These are phyloP conservation scores for Rhynchonycteris naso DNA, from an alignment of 2,797 vertebrate species.

Conservation along the genomic window DNA sequence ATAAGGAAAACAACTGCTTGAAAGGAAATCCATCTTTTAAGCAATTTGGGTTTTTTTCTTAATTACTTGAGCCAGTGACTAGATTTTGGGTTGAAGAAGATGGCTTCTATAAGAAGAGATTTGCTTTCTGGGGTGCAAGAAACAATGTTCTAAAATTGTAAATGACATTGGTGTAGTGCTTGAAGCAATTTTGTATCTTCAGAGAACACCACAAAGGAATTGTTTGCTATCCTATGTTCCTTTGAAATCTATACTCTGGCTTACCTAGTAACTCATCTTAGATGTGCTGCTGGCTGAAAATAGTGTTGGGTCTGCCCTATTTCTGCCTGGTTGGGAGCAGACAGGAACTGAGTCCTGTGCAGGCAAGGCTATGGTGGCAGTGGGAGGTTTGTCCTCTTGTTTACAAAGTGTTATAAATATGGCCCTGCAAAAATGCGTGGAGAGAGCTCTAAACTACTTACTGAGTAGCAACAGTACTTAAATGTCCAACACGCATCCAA, in stretches of 20 bases:
- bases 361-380: neutral
- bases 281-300: neutral
- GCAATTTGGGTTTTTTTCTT: neutral
- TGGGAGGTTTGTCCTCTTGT: conserved; percentile 22
- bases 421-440: neutral
- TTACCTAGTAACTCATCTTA: conserved; percentile 30
- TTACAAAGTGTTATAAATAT: conserved; percentile 34
- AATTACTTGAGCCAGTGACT: neutral
- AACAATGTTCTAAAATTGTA: neutral
- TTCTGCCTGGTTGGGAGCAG: neutral
- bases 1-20: neutral
- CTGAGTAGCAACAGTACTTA: neutral
- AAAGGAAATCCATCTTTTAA: neutral
- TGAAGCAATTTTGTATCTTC: neutral
- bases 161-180: neutral
- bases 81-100: neutral
- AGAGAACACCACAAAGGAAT: neutral
- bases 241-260: neutral
- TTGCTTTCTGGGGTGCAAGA: neutral
- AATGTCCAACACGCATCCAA: neutral
- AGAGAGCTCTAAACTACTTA: neutral
- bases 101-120: neutral
- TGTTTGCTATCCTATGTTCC: neutral
- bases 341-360: neutral
- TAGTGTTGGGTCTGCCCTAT: neutral